Evolutionary conservation across 2,113 vertebrate genomes (phyloP).

Genomic region (Theristicus caerulescens): DNA sequence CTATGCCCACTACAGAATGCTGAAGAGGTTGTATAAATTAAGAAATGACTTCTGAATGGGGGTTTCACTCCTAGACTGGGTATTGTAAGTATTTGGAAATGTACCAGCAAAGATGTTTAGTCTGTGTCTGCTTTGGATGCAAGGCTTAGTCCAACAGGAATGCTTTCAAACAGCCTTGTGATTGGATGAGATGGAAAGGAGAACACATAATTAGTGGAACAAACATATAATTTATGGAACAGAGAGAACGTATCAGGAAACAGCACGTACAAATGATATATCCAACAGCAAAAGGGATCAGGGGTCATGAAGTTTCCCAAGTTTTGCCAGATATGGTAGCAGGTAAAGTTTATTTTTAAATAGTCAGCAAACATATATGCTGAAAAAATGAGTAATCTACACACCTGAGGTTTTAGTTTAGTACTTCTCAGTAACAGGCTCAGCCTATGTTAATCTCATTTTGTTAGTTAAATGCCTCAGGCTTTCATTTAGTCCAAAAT

Average conservation of each 20-base stretch:
- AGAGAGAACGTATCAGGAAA: not conserved
- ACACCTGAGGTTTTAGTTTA: constrained; percentile 16
- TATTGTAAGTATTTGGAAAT: not conserved
- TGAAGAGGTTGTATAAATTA: not conserved
- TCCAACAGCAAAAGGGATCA: not conserved
- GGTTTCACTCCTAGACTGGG: not conserved
- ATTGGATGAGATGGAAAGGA: not conserved
- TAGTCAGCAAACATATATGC: not conserved
- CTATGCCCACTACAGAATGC: not conserved
- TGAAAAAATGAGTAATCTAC: constrained; percentile 1
- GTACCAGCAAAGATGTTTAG: constrained; percentile 10
- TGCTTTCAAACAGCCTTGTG: not conserved
- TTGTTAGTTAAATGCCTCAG: constrained; percentile 35
- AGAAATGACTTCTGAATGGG: not conserved
- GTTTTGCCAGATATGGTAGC: not conserved
- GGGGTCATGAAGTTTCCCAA: not conserved
- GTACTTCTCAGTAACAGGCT: constrained; percentile 8
- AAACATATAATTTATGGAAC: not conserved
- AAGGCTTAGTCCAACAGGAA: not conserved
- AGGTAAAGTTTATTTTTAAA: not conserved
- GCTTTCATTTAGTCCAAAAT: constrained; percentile 51
- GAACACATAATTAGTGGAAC: not conserved
- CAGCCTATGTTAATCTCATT: not conserved
- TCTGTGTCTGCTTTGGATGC: not conserved
- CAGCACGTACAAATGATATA: not conserved